These are phyloP conservation scores for Steatocranus sp. DNA, from an alignment of 2,797 vertebrate species.

Conservation along the genomic window DNA sequence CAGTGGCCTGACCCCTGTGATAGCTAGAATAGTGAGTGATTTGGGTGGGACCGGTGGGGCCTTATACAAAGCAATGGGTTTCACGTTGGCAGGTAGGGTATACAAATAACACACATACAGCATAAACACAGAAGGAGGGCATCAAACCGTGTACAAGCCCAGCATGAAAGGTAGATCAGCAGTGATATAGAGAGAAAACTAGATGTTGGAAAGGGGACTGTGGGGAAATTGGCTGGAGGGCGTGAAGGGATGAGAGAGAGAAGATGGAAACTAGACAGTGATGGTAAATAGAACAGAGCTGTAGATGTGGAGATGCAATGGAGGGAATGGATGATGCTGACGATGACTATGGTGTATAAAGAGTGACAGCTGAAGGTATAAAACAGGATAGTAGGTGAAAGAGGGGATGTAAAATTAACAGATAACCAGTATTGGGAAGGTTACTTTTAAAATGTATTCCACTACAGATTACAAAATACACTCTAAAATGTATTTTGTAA, in stretches of 20 bases:
- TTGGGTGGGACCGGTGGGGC: slow-evolving; percentile 54
- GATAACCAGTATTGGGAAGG: background rate
- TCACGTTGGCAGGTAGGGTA: slow-evolving; percentile 60
- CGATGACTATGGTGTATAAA: slow-evolving; percentile 24
- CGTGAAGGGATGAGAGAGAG: slow-evolving; percentile 46
- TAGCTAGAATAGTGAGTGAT: slow-evolving; percentile 54
- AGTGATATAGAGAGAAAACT: slow-evolving; percentile 66
- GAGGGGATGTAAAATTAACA: background rate
- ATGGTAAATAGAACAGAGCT: slow-evolving; percentile 57
- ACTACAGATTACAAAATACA: background rate
- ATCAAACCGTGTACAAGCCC: slow-evolving; percentile 59
- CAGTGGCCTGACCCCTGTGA: slow-evolving; percentile 53
- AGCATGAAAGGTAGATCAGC: slow-evolving; percentile 67
- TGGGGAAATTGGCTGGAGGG: slow-evolving; percentile 66
- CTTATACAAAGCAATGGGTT: slow-evolving; percentile 54
- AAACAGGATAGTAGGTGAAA: slow-evolving; percentile 19
- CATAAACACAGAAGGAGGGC: slow-evolving; percentile 66
- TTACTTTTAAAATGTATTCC: background rate
- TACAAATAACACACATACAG: slow-evolving; percentile 72
- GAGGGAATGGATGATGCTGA: slow-evolving; percentile 36
- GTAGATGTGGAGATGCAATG: slow-evolving; percentile 36
- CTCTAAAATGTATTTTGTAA: background rate
- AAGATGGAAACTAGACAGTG: slow-evolving; percentile 47
- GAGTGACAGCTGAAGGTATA: slow-evolving; percentile 17
- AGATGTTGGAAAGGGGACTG: slow-evolving; percentile 62